These are phyloP conservation scores for Puma concolor DNA, from an alignment of 2,113 vertebrate species.

Conservation along the genomic window DNA sequence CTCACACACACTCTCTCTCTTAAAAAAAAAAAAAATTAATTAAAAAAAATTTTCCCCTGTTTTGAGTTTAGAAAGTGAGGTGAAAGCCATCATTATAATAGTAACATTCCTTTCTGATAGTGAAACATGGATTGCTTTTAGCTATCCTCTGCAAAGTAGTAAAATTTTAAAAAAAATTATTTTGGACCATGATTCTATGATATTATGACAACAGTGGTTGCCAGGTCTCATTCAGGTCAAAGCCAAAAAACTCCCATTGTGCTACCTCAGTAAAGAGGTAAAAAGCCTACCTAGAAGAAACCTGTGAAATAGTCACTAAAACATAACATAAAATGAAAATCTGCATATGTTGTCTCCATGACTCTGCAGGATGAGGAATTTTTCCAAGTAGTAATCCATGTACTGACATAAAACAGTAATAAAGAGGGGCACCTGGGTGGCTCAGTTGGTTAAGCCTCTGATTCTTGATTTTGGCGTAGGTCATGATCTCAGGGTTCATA, in stretches of 20 bases:
- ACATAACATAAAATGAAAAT: neutral
- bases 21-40: too few species aligned
- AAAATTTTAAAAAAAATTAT: conserved; percentile 15
- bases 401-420: neutral
- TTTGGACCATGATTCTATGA: neutral
- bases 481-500: too few species aligned
- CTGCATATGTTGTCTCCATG: neutral
- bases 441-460: too few species aligned
- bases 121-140: conserved; percentile 2
- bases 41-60: neutral
- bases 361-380: conserved; percentile 17
- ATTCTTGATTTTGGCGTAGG: too few species aligned
- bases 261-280: neutral
- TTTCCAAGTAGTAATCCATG: conserved; percentile 5
- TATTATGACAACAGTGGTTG: conserved; percentile 28
- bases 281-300: conserved; percentile 10
- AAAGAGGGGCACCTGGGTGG: neutral
- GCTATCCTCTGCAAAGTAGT: conserved; percentile 27
- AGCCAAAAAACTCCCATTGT: conserved; percentile 37
- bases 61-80: conserved; percentile 44
- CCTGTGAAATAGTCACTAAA: neutral
- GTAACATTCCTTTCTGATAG: neutral
- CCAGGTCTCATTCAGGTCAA: conserved; percentile 30
- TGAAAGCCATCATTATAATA: conserved; percentile 32
- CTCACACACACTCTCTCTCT: too few species aligned